Conservation (phyloP, 2,113 vertebrate genomes). For the Gobius niger region DNA sequence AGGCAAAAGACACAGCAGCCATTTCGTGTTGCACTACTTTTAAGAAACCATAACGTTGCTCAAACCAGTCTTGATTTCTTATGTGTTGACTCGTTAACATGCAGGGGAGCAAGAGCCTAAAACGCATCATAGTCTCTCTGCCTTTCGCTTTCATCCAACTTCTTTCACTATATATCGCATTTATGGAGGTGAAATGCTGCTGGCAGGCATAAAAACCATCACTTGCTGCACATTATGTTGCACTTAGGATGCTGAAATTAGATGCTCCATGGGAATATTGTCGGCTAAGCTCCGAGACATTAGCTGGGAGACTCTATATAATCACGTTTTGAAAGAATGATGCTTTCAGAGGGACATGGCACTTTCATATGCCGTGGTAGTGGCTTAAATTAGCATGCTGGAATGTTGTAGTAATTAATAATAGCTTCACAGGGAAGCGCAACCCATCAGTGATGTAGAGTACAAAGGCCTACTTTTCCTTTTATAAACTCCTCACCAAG, state of each 20-base stretch:
- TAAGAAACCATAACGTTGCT: neutral
- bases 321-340: constrained; percentile 19
- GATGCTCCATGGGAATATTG: constrained; percentile 34
- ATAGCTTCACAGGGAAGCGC: neutral
- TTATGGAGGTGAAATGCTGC: constrained; percentile 43
- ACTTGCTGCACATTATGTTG: constrained; percentile 24
- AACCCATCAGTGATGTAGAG: neutral
- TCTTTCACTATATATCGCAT: constrained; percentile 39
- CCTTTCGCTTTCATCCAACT: constrained; percentile 31
- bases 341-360: constrained; percentile 2
- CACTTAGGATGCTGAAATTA: constrained; percentile 28
- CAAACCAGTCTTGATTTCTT: neutral
- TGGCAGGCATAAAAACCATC: constrained; percentile 38
- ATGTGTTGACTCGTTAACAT: constrained; percentile 3
- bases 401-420: neutral
- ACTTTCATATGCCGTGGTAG: constrained; percentile 8
- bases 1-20: neutral
- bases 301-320: constrained; percentile 22
- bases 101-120: neutral
- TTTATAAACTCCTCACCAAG: neutral
- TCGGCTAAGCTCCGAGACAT: constrained; percentile 13
- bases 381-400: neutral
- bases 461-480: neutral
- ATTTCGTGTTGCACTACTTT: neutral
- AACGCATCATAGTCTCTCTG: constrained; percentile 6